Evolutionary conservation across 2,888 invertebrate species (phyloP), one percentile per base, ranked within the genome.

Genomic region (Nymphalis polychloros): DNA sequence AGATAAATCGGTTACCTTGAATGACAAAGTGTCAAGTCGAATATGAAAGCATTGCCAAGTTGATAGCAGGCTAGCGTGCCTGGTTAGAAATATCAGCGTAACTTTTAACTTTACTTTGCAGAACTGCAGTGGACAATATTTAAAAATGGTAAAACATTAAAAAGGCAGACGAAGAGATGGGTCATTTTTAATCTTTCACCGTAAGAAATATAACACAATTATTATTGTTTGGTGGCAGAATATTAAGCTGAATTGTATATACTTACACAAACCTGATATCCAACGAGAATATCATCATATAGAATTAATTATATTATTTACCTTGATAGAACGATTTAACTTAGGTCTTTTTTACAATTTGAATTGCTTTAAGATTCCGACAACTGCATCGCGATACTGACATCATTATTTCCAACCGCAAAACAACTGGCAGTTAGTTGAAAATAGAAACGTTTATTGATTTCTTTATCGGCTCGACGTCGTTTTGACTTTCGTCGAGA

Each of bases 391-490:
- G 69, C 62, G 46, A 53, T 48, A n/a, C 49, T 57, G 50, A 60
- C 64, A 59, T 48, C 64, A 64, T 23, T 31, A 13, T 31, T 48
- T 55, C 63, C 64, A 46, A 50, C 63, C 35, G 50, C 63, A 59
- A 20, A 67, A 63, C 65, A 68, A 59, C 62, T 64, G 64, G 59
- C 63, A 48, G 69, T 71, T 63, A 61, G 61, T 63, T 59, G 41
- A 69, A 65, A 66, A 66, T 65, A 65, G 68, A 63, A 71, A 64
- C 53, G 55, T 60, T 53, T 70, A 70, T 70, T 63, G 67, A 67
- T 67, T 63, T 64, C 63, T 68, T 63, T 68, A 64, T 64, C 48
- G 52, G 47, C 47, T 67, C 31, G 59, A 59, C 35, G 13, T 47
- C 20, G 49, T n/a, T 6, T 1, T n/a, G 27, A 47, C 61, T 50